Conservation (phyloP, 2,113 vertebrate genomes). For the Nothocercus nigrocapillus region DNA sequence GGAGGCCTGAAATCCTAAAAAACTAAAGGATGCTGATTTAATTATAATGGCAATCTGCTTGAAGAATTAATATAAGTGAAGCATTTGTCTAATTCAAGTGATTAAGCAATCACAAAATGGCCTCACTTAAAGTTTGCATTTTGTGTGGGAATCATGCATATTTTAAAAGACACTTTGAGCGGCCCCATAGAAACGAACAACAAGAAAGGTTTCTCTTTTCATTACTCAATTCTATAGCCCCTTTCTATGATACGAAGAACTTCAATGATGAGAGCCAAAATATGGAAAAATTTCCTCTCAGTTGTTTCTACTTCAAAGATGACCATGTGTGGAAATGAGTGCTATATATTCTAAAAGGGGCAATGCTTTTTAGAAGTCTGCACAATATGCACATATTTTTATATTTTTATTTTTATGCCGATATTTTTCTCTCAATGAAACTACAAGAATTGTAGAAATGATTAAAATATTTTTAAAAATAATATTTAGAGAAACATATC, state of each 20-base stretch:
- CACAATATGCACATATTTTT: neutral
- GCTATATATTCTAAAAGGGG: neutral
- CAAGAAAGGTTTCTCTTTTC: neutral
- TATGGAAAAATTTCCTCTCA: neutral
- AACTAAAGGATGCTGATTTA: conserved; percentile 21
- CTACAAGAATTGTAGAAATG: neutral
- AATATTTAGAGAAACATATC: neutral
- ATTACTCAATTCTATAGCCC: neutral
- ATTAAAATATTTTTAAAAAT: neutral
- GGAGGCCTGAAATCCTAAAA: conserved; percentile 27
- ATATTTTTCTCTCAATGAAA: neutral
- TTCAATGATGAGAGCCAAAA: neutral
- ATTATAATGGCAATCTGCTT: neutral
- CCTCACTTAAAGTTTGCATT: conserved; percentile 27
- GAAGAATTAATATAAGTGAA: conserved; percentile 35
- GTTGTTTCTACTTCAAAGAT: neutral
- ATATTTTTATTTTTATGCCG: neutral
- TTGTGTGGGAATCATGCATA: conserved; percentile 28
- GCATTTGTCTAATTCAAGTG: conserved; percentile 6
- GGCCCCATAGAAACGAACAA: neutral
- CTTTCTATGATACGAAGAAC: neutral
- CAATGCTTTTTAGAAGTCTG: neutral
- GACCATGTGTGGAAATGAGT: neutral
- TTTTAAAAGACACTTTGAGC: conserved; percentile 19
- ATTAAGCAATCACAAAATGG: neutral